These are phyloP conservation scores for Lamprotornis superbus DNA, from an alignment of 2,113 vertebrate genomes.

Conservation along the genomic window DNA sequence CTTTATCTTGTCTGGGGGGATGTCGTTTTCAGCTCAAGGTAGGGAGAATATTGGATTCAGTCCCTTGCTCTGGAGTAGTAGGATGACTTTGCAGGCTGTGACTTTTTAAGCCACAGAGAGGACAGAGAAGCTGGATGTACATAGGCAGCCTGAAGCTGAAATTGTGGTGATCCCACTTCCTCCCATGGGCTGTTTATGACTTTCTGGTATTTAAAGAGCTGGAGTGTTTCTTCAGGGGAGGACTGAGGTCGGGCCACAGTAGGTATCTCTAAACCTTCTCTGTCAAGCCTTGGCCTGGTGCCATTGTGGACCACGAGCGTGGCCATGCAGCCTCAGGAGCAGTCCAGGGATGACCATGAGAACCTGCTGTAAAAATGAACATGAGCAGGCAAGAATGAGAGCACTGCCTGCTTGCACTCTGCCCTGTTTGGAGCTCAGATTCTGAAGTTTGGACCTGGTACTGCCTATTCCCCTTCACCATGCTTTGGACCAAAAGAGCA, in stretches of 20 bases:
- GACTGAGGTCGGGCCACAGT: background rate
- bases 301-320: rapidly evolving
- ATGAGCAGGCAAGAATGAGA: background rate
- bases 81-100: background rate
- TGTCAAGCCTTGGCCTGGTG: background rate
- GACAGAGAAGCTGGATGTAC: background rate
- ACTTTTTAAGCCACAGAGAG: background rate
- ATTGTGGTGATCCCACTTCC: background rate
- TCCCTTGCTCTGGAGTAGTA: background rate
- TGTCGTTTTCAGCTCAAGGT: background rate
- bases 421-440: rapidly evolving
- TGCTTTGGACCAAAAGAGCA: background rate
- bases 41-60: background rate
- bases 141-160: background rate
- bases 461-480: background rate
- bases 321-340: rapidly evolving
- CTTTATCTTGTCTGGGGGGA: background rate
- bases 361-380: background rate
- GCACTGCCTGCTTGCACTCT: background rate
- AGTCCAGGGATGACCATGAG: background rate
- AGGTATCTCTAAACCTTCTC: background rate
- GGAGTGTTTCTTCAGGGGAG: background rate
- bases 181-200: background rate
- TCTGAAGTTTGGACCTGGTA: background rate
- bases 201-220: background rate